Conservation (phyloP, 2,113 vertebrate genomes). For the Dinomys branickii region DNA sequence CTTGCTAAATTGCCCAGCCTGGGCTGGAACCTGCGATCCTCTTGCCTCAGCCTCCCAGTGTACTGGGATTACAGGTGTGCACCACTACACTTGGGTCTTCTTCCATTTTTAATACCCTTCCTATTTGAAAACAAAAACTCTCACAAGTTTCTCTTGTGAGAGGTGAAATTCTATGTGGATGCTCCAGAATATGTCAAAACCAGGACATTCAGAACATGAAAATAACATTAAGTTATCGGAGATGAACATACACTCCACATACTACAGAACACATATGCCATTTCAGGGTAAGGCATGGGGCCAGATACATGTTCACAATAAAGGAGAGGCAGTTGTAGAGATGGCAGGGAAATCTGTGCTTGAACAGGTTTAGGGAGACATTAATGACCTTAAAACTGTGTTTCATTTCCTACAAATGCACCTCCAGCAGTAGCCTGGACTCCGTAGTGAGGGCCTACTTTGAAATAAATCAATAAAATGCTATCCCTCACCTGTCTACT, state of each 20-base stretch:
- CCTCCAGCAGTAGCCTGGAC: neutral
- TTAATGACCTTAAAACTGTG: neutral
- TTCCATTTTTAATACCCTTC: neutral
- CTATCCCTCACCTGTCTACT: neutral
- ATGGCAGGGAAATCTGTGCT: neutral
- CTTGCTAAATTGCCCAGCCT: neutral
- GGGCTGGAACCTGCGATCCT: neutral
- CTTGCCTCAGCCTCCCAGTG: neutral
- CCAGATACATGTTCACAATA: neutral
- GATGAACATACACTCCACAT: neutral
- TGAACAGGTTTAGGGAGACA: neutral
- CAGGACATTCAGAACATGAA: neutral
- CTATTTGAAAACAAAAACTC: conserved; percentile 19
- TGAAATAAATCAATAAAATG: neutral
- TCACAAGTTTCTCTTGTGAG: neutral
- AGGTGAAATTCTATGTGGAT: neutral
- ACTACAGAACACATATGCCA: neutral
- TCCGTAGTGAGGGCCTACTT: neutral
- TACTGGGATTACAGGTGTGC: neutral
- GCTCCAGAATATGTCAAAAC: neutral
- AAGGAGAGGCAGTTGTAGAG: neutral
- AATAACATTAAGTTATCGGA: neutral
- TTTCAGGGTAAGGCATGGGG: neutral
- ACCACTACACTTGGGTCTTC: neutral
- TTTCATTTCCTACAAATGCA: neutral